Evolutionary conservation across 30 jellyfish, hydroid and myxozoan species (phyloP).

Genomic region (Aurelia coerulea): DNA sequence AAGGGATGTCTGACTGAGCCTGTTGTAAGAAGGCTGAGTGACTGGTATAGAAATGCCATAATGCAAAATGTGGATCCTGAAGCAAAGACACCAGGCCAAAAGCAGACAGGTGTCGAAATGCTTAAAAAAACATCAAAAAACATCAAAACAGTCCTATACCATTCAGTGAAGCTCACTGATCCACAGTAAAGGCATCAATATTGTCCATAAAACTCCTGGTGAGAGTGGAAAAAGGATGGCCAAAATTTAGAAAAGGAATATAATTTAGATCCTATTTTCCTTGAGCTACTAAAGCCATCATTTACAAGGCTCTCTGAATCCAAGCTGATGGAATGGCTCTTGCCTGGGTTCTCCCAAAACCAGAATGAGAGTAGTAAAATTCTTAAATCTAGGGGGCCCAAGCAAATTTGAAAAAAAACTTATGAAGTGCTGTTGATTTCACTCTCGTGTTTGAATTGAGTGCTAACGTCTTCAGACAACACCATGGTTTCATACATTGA

Average conservation of each 20-base stretch:
- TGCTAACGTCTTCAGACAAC: too few relatives aligned
- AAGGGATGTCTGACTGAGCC: conserved; percentile 27
- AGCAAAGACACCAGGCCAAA: conserved; percentile 24
- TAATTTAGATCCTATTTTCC: conserved; percentile 21
- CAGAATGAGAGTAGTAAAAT: conserved; percentile 17
- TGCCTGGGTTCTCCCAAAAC: conserved; percentile 23
- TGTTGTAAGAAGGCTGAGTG: conserved; percentile 16
- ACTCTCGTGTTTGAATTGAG: too few relatives aligned
- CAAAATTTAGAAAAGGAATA: conserved; percentile 8
- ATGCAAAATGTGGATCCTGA: conserved; percentile 37
- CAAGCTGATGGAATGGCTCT: neutral
- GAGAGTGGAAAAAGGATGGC: neutral
- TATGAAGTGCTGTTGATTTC: too few relatives aligned
- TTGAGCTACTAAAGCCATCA: neutral
- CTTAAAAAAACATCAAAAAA: neutral
- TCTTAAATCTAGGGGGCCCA: too few relatives aligned
- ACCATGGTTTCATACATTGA: too few relatives aligned
- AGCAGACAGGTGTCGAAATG: conserved; percentile 11
- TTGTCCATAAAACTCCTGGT: conserved; percentile 10
- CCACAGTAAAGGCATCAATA: conserved; percentile 1
- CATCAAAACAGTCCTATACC: conserved; percentile 14
- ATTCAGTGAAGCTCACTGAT: conserved; percentile 8
- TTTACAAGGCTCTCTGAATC: conserved; percentile 23
- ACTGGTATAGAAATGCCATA: neutral
- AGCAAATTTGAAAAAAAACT: too few relatives aligned